phyloP scores from a whole-genome alignment of 2,797 vertebrate species.

The Ciconia nigra region DNA sequence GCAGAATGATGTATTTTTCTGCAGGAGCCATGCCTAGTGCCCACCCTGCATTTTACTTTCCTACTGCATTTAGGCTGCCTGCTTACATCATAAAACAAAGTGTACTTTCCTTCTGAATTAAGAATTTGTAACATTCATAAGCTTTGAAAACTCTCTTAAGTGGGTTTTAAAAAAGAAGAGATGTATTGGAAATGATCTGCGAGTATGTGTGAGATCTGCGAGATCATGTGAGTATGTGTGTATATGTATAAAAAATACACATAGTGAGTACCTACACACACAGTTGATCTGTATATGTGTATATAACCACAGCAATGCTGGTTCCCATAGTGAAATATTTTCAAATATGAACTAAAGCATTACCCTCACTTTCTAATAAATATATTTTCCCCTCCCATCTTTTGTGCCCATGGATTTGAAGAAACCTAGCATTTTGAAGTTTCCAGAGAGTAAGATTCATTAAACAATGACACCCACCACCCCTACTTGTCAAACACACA shows the following conservation, averaged over 20 bases:
- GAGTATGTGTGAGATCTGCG: too few relatives aligned
- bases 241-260: neutral
- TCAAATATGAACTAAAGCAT: neutral
- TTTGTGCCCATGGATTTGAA: neutral
- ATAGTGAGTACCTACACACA: too few relatives aligned
- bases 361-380: neutral
- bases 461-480: neutral
- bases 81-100: neutral
- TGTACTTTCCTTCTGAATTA: neutral
- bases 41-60: neutral
- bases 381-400: neutral
- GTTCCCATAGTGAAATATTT: neutral
- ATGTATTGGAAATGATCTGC: neutral
- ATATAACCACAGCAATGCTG: neutral
- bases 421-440: neutral
- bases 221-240: fast-evolving
- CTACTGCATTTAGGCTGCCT: neutral
- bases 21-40: neutral
- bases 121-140: neutral
- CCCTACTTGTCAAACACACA: neutral
- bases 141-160: neutral
- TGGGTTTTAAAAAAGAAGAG: neutral
- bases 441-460: neutral
- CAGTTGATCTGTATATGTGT: neutral
- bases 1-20: neutral